Conservation (phyloP, 2,888 invertebrate genomes). For the Geotrupes spiniger region DNA sequence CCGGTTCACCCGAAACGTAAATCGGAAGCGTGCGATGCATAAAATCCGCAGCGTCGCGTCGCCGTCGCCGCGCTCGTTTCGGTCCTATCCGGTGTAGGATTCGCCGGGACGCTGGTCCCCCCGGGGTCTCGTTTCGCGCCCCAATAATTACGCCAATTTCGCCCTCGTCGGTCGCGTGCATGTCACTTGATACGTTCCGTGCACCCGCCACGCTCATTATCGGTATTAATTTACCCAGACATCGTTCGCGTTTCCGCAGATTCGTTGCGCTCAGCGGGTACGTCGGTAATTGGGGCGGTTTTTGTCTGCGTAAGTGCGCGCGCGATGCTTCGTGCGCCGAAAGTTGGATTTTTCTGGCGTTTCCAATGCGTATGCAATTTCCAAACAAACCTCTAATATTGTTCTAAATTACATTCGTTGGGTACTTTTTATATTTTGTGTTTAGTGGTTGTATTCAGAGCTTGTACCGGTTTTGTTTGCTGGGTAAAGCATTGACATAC, state of each 20-base stretch:
- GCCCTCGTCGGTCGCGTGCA: slow-evolving; percentile 1
- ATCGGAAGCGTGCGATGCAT: background rate
- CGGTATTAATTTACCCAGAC: slow-evolving; percentile 1
- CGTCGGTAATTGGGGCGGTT: background rate
- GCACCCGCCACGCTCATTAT: background rate
- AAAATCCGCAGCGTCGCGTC: background rate
- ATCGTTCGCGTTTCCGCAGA: background rate
- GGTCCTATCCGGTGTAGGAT: too few species aligned
- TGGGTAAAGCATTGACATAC: too few species aligned
- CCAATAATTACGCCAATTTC: slow-evolving; percentile 2
- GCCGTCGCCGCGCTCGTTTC: background rate
- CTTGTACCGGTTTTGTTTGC: too few species aligned
- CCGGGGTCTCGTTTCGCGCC: background rate
- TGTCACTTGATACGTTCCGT: slow-evolving; percentile 2
- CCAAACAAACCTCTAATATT: too few species aligned
- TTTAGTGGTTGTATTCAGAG: too few species aligned
- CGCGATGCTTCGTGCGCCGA: too few species aligned
- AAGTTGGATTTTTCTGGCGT: too few species aligned
- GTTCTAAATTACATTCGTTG: too few species aligned
- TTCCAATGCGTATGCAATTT: too few species aligned
- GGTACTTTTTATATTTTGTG: too few species aligned
- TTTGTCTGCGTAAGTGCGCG: too few species aligned
- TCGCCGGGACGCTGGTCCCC: too few species aligned
- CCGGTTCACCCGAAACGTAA: background rate
- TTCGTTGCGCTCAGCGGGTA: background rate